Evolutionary conservation across 2,113 vertebrate genomes (phyloP).

Genomic region (Todiramphus chloris): DNA sequence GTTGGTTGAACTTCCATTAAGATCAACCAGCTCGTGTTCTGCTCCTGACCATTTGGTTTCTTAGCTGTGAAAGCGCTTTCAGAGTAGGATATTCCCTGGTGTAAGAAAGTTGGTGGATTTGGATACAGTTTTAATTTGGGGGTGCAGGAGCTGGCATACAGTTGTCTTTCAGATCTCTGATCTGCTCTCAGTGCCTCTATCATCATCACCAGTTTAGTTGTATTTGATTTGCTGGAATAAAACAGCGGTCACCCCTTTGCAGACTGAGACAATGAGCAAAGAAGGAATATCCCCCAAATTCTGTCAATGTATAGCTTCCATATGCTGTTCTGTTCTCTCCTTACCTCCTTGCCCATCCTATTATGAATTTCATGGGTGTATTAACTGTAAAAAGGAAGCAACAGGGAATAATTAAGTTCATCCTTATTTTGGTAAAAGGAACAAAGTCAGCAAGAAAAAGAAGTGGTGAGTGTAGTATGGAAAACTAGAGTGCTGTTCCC

Average conservation of each 20-base stretch:
- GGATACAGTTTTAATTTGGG: background rate
- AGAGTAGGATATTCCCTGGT: background rate
- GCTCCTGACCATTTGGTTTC: background rate
- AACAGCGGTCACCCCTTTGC: background rate
- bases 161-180: background rate
- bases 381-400: slow-evolving; percentile 12
- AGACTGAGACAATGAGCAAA: background rate
- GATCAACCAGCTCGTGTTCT: background rate
- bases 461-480: background rate
- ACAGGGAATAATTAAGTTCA: background rate
- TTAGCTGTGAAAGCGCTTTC: background rate
- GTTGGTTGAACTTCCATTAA: background rate
- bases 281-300: background rate
- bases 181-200: background rate
- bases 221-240: background rate
- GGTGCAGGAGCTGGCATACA: background rate
- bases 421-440: background rate
- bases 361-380: background rate
- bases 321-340: background rate
- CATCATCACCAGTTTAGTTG: background rate
- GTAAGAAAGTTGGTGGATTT: background rate
- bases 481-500: background rate
- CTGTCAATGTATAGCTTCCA: background rate
- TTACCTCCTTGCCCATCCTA: background rate
- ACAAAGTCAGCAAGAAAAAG: background rate